Percentiles rank a stretch among this genome's conserved stretches.
Evolutionary conservation across 2,797 vertebrate species (phyloP).

Genomic region (Periophthalmus magnuspinnatus): DNA sequence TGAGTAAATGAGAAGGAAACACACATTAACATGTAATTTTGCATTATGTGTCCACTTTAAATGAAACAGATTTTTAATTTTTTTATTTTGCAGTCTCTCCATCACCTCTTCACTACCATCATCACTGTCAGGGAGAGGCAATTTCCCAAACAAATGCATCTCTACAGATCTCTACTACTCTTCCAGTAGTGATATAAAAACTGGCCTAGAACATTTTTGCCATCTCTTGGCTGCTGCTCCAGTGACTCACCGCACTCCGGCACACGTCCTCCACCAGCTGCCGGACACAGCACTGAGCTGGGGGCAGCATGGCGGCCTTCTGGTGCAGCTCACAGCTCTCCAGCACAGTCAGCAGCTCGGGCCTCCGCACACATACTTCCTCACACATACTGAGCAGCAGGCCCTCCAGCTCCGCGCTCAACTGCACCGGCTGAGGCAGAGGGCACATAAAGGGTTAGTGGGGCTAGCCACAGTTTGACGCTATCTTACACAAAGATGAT

Average conservation of each 20-base stretch:
- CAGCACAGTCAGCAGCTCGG: constrained; percentile 76
- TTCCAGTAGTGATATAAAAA: background rate
- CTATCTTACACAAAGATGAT: background rate
- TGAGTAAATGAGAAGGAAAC: no score
- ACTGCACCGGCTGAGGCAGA: constrained; percentile 77
- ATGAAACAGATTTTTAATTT: no score
- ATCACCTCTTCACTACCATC: background rate
- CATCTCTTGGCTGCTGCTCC: background rate
- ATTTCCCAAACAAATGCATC: background rate
- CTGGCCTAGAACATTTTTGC: background rate
- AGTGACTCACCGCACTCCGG: constrained; percentile 64
- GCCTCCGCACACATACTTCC: constrained; percentile 72
- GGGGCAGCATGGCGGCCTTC: constrained; percentile 67
- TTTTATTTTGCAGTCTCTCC: background rate
- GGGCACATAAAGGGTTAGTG: background rate
- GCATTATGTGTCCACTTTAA: no score
- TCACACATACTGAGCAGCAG: constrained; percentile 88
- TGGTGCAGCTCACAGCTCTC: constrained; percentile 78
- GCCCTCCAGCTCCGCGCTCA: constrained; percentile 77
- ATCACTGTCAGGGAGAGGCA: background rate
- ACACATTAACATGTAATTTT: no score
- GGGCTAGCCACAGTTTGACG: no score
- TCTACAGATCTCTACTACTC: background rate
- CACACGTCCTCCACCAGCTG: constrained; percentile 81
- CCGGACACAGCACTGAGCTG: constrained; percentile 70